Evolutionary conservation across 2,797 vertebrate genomes (phyloP).

Genomic region (Echiichthys vipera): DNA sequence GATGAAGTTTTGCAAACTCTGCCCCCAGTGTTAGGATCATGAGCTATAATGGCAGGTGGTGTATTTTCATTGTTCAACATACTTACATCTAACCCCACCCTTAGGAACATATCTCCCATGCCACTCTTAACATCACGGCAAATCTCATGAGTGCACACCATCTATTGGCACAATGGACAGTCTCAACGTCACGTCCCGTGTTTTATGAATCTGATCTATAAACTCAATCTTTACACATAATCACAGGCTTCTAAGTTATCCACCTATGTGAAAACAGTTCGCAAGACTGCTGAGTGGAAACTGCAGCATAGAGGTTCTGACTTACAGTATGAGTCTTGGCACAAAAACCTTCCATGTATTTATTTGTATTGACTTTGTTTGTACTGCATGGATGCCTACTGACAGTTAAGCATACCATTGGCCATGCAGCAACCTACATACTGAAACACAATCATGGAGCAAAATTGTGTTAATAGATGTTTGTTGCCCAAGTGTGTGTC

Average conservation of each 20-base stretch:
- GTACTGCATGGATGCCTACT: slow-evolving; percentile 35
- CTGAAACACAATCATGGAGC: slow-evolving; percentile 43
- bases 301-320: slow-evolving; percentile 27
- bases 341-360: slow-evolving; percentile 53
- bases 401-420: slow-evolving; percentile 44
- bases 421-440: slow-evolving; percentile 47
- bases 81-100: too few relatives aligned
- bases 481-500: slow-evolving; percentile 38
- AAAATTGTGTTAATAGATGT: slow-evolving; percentile 46
- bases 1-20: neutral
- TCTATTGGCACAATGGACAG: too few relatives aligned
- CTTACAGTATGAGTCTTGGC: slow-evolving; percentile 34
- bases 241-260: slow-evolving; percentile 39
- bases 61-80: slow-evolving; percentile 54
- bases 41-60: slow-evolving; percentile 8
- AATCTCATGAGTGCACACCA: too few relatives aligned
- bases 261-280: slow-evolving; percentile 56
- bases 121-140: too few relatives aligned
- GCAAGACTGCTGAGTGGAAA: slow-evolving; percentile 39
- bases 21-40: slow-evolving; percentile 16
- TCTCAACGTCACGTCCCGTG: too few relatives aligned
- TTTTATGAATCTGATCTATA: too few relatives aligned
- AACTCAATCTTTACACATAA: slow-evolving; percentile 52
- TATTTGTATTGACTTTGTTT: slow-evolving; percentile 64
- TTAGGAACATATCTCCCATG: too few relatives aligned